Evolutionary conservation across 2,113 vertebrate species (phyloP), one percentile per base, ranked within the genome.

Genomic region (Pseudorhombus dupliciocellatus): DNA sequence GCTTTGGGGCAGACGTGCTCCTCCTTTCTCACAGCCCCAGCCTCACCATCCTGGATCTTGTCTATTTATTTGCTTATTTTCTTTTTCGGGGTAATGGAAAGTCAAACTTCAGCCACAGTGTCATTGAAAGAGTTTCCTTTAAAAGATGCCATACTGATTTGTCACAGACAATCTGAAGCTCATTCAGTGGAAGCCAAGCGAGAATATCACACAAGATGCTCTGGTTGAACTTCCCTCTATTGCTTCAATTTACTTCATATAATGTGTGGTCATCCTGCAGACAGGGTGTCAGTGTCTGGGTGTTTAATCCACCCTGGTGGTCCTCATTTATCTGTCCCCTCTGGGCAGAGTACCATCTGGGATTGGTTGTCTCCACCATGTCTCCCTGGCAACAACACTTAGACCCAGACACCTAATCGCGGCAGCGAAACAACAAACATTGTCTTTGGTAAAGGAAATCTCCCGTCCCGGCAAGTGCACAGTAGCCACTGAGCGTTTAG

Each of bases 1-100:
- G 22, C 31, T 59, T 9, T 18, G 5, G 31, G 56, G 31, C 20
- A 59, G 56, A 37, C 28, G 46, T 55, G 21, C 61, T 69, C 56
- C 75, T 78, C 50, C 62, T 86, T 90, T 88, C 85, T 90, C 85
- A 91, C 77, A 84, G 70, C 73, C 83, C 59, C 70, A 58, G 21
- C 66, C 46, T 69, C 77, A 74, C 65, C 84, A 85, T 85, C 57
- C 57, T 83, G 83, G 66, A 88, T 46, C 18, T 75, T 62, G 50
- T 83, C 44, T 77, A 67, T 89, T 90, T 87, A 88, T 89, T 88
- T 93, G 64, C 77, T 86, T 91, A 71, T 90, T 84, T 75, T 72
- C 57, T 55, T 77, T 87, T 76, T 63, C 24, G 74, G 16, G 50
- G 75, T 66, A 80, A 79, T 86, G 83, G 84, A 91, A 90, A 91